Conservation (phyloP, 2,888 invertebrate genomes). For the Calliscelio sp. region DNA sequence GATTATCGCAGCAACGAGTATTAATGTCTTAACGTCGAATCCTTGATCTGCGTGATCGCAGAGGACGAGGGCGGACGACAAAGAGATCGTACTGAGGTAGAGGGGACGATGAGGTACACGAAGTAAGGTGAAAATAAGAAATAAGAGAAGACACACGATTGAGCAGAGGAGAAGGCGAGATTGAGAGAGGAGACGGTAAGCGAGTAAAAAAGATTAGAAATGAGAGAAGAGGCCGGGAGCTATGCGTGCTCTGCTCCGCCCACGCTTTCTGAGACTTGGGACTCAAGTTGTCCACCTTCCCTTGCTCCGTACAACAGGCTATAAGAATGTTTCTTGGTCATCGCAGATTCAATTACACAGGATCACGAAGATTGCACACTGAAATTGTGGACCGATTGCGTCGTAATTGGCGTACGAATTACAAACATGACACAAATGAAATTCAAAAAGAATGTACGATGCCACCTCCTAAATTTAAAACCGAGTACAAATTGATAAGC, state of each 20-base stretch:
- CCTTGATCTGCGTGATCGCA: constrained; percentile 78
- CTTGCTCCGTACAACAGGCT: constrained; percentile 82
- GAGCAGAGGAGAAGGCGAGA: constrained; percentile 65
- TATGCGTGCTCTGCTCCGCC: constrained; percentile 86
- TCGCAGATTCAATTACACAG: constrained; percentile 69
- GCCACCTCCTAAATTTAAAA: constrained; percentile 25
- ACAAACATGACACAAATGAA: constrained; percentile 55
- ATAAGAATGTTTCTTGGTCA: constrained; percentile 80
- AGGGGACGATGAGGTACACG: constrained; percentile 77
- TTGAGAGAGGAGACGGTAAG: constrained; percentile 61
- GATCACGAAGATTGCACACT: constrained; percentile 64
- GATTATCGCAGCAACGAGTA: constrained; percentile 80
- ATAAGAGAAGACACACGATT: constrained; percentile 63
- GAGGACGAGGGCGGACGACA: constrained; percentile 79
- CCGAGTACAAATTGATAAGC: constrained; percentile 32
- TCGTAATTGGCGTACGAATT: constrained; percentile 62
- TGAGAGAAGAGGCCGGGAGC: constrained; percentile 72
- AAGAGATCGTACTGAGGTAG: constrained; percentile 80
- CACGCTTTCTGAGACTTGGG: constrained; percentile 83
- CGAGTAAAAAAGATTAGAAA: constrained; percentile 58
- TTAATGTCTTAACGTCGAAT: constrained; percentile 81
- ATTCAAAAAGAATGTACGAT: constrained; percentile 35
- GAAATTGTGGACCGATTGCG: constrained; percentile 66
- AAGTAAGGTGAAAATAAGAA: constrained; percentile 81
- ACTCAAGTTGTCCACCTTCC: constrained; percentile 86